These are phyloP conservation scores for Kryptopterus vitreolus DNA, from an alignment of 2,797 vertebrate genomes.

Conservation along the genomic window DNA sequence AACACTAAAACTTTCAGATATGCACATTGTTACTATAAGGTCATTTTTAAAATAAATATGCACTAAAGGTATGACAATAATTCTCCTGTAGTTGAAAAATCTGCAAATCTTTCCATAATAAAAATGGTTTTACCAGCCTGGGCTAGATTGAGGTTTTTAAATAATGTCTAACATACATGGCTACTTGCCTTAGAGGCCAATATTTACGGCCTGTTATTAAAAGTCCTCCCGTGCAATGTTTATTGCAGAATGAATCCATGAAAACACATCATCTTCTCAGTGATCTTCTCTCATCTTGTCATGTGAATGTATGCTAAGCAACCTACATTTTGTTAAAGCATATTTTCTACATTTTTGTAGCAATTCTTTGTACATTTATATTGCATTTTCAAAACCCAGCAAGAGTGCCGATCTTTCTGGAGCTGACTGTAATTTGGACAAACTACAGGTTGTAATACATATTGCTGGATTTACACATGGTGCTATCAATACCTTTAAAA, in stretches of 20 bases:
- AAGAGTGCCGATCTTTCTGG: neutral
- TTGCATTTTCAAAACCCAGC: neutral
- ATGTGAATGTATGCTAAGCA: neutral
- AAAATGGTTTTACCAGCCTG: too few species aligned
- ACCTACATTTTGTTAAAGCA: too few species aligned
- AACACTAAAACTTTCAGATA: neutral
- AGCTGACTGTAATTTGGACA: neutral
- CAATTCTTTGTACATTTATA: neutral
- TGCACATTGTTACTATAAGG: neutral
- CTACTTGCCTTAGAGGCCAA: neutral
- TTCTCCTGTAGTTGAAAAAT: too few species aligned
- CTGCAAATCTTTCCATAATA: too few species aligned
- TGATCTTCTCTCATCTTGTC: neutral
- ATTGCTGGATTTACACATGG: neutral
- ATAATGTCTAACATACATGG: neutral
- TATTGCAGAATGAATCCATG: neutral
- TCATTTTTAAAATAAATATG: neutral
- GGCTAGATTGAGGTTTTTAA: neutral
- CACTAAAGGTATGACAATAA: neutral
- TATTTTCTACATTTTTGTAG: neutral
- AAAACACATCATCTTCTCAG: too few species aligned
- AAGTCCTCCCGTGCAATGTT: neutral
- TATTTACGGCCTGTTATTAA: neutral
- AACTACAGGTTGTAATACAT: neutral
- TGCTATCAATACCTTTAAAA: constrained; percentile 4